These are phyloP conservation scores for Eupithecia abbreviata DNA, from an alignment of 2,888 invertebrate genomes.

Conservation along the genomic window DNA sequence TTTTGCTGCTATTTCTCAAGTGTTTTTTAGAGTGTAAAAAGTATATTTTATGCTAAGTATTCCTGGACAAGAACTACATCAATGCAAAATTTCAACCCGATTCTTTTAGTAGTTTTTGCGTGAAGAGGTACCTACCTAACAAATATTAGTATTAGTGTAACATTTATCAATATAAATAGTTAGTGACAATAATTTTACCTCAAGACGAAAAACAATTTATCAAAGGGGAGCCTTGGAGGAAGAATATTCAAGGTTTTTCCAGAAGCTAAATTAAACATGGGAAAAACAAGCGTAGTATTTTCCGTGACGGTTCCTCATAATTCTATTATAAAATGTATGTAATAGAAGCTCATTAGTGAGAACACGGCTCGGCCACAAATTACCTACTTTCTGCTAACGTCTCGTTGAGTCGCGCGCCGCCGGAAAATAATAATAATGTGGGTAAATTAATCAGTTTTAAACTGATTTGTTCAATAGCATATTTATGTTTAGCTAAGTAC, in stretches of 20 bases:
- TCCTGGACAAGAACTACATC: not conserved
- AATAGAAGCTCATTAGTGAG: slow-evolving; percentile 3
- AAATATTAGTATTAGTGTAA: not conserved
- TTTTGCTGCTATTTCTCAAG: not conserved
- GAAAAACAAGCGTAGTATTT: not conserved
- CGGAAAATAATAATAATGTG: not conserved
- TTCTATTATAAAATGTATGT: not conserved
- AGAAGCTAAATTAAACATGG: not conserved
- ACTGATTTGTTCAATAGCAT: not conserved
- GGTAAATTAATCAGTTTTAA: not conserved
- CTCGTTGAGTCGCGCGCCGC: not conserved
- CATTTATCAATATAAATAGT: not conserved
- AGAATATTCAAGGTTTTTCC: not conserved
- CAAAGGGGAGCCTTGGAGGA: not conserved
- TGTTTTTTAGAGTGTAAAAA: not conserved
- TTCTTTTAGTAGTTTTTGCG: too few species aligned
- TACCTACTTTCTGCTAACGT: not conserved
- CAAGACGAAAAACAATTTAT: not conserved
- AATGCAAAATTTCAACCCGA: not conserved
- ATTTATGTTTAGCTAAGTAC: not conserved
- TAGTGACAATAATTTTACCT: not conserved
- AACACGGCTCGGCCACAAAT: not conserved
- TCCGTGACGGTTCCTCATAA: not conserved
- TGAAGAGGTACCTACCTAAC: too few species aligned
- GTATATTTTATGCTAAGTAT: not conserved